Base-by-base conservation (phyloP, 2,113 vertebrate species). In the Nothobranchius furzeri region DNA sequence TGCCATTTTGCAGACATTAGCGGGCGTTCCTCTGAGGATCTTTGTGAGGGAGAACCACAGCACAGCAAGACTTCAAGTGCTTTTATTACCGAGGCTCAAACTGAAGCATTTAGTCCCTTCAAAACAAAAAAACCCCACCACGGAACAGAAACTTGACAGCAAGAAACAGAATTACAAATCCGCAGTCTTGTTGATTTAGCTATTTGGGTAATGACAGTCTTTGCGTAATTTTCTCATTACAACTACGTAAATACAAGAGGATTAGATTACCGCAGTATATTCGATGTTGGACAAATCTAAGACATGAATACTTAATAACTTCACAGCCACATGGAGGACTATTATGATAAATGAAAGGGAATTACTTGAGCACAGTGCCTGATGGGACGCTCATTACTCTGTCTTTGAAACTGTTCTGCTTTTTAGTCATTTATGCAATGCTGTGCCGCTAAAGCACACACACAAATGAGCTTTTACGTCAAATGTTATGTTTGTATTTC, bases 261-360 rank as follows among this genome's bases (percentile, higher is more conserved):
- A 87, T 85, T 81, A 71, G 75, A 79, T 66, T 60, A 60, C 43
- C 54, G 42, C 36, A 25, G 54, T 79, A 52, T 74, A 78, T 80
- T 74, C 65, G 47, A 72, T 75, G 68, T 73, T 55, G 61, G 76
- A 62, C 69, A 86, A 67, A 86, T 75, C 58, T 62, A 76, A 76
- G 45, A 68, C 71, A 78, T 86, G 59, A 82, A 84, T 82, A 82
- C 47, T 83, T 83, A 47, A 85, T 79, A 76, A 74, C 60, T 48
- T 73, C 64, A 65, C 37, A 79, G 71, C 60, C 75, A 62, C 65
- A 71, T 57, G 75, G 42, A 66, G 68, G 62, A 30, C 68, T 36
- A 85, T 85, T 76, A 74, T 51, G 14, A 63, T 40, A 71, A 86
- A 83, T 83, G 70, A 81, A 79, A 79, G 62, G 50, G 65, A 75